A percentile compares a stretch with the other conserved stretches of the same genome.
These are phyloP conservation scores for Drosophila ochracea DNA, from an alignment of 2,888 invertebrate genomes.

Conservation along the genomic window DNA sequence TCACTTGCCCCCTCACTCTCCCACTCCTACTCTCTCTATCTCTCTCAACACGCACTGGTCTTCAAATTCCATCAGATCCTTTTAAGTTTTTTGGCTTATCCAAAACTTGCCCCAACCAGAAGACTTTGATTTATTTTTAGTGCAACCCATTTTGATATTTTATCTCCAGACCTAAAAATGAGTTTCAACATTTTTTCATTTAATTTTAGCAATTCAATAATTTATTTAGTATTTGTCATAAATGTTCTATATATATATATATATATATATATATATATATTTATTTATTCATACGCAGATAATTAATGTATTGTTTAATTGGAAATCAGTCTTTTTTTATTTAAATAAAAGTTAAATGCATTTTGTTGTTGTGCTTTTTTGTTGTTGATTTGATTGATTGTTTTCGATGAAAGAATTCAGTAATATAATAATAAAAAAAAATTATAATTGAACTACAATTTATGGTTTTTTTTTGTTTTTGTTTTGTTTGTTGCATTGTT, in stretches of 20 bases:
- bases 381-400: conserved; percentile 43
- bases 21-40: neutral
- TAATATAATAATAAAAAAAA: conserved; percentile 18
- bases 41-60: neutral
- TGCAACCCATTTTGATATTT: neutral
- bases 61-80: neutral
- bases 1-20: neutral
- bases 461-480: conserved; percentile 32
- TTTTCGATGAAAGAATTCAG: conserved; percentile 26
- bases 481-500: conserved; percentile 65
- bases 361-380: conserved; percentile 61
- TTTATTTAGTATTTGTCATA: conserved; percentile 77
- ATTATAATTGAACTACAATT: conserved; percentile 67
- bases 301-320: conserved; percentile 82
- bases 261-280: conserved; percentile 47
- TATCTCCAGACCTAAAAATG: neutral
- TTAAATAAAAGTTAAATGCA: conserved; percentile 81
- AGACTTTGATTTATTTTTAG: neutral
- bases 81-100: neutral
- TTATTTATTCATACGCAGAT: conserved; percentile 67
- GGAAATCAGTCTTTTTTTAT: conserved; percentile 85
- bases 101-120: too few relatives aligned
- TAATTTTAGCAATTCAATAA: conserved; percentile 75
- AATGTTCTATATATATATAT: conserved; percentile 64
- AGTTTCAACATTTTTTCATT: neutral